phyloP scores from a whole-genome alignment of 2,888 invertebrate species.

The Leptinotarsa rubiginosa region DNA sequence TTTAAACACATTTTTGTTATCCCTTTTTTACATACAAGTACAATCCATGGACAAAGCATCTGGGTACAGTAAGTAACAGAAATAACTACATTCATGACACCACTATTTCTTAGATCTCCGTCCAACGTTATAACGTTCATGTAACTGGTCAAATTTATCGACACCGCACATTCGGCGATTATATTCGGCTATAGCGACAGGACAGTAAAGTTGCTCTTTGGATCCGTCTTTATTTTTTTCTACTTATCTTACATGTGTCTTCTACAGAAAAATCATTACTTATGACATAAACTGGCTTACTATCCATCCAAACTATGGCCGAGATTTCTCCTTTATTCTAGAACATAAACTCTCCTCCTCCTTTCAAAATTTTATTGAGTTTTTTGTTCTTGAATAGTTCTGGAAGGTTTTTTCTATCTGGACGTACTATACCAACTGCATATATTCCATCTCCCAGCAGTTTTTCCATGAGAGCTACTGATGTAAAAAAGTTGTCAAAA shows the following conservation, averaged over 20 bases:
- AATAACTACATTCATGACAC: too few species aligned
- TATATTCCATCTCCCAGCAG: slow-evolving; percentile 41
- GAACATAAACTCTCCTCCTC: slow-evolving; percentile 47
- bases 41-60: too few species aligned
- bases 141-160: too few species aligned
- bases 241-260: background rate
- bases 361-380: slow-evolving; percentile 23
- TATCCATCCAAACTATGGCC: slow-evolving; percentile 41
- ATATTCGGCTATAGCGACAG: too few species aligned
- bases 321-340: slow-evolving; percentile 28
- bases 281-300: slow-evolving; percentile 30
- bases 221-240: background rate
- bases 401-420: slow-evolving; percentile 43
- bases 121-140: background rate
- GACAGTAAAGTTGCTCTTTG: too few species aligned
- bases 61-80: too few species aligned
- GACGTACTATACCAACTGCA: slow-evolving; percentile 47
- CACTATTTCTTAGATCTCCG: slow-evolving; percentile 24
- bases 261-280: background rate
- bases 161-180: too few species aligned
- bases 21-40: too few species aligned
- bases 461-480: slow-evolving; percentile 40
- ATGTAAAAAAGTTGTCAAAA: slow-evolving; percentile 41
- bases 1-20: too few species aligned
- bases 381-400: slow-evolving; percentile 32